phyloP scores from a whole-genome alignment of 2,888 invertebrate genomes.

The Baccha elongata region DNA sequence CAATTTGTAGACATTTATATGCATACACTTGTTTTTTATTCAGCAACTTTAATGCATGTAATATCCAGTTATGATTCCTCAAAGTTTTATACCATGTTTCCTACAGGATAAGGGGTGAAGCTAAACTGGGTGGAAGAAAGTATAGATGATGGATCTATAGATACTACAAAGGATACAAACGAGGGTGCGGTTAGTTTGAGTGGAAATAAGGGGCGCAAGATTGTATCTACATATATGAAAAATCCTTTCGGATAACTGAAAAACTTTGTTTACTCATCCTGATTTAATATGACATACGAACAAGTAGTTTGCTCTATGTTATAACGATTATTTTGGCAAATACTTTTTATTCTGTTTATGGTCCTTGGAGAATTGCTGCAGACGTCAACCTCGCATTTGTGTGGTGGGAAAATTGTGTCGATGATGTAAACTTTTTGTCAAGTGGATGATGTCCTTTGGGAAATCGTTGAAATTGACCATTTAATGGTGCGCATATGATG shows the following conservation, averaged over 20 bases:
- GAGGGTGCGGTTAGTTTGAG: constrained; percentile 69
- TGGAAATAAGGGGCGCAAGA: constrained; percentile 54
- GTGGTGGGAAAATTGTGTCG: constrained; percentile 51
- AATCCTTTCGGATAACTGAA: constrained; percentile 28
- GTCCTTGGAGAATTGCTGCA: constrained; percentile 79
- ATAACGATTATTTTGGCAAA: constrained; percentile 53
- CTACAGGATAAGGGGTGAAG: constrained; percentile 11
- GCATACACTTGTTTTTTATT: constrained; percentile 43
- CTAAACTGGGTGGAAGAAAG: constrained; percentile 8
- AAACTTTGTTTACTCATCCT: constrained; percentile 79
- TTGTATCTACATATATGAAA: constrained; percentile 25
- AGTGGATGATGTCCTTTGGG: constrained; percentile 57
- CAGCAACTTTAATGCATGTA: constrained; percentile 30
- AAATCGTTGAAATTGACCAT: constrained; percentile 80
- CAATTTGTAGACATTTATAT: constrained; percentile 48
- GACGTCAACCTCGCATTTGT: constrained; percentile 70
- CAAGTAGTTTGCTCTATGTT: constrained; percentile 38
- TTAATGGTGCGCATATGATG: constrained; percentile 76
- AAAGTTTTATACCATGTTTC: constrained; percentile 6
- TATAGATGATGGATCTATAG: constrained; percentile 26
- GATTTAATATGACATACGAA: constrained; percentile 79
- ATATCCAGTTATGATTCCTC: constrained; percentile 24
- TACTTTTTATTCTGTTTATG: constrained; percentile 74
- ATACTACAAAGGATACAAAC: constrained; percentile 49
- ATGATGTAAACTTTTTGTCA: constrained; percentile 44